Evolutionary conservation across 2,888 invertebrate species (phyloP).

Genomic region (Drosophila paucipuncta): DNA sequence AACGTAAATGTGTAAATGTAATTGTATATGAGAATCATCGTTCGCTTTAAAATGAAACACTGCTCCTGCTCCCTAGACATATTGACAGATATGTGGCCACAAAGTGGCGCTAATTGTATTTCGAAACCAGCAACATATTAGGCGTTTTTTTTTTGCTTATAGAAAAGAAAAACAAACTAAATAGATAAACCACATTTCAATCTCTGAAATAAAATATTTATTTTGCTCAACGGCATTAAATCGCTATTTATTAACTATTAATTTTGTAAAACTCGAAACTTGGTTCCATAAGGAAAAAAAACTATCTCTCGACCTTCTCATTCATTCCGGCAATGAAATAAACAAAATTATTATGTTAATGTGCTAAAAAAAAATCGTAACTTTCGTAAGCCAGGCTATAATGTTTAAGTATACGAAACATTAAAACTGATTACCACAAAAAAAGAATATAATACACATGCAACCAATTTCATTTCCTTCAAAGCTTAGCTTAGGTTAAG

Average conservation of each 20-base stretch:
- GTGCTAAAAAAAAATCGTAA: constrained; percentile 41
- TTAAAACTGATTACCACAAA: constrained; percentile 34
- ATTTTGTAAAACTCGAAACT: constrained; percentile 41
- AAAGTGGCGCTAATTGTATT: constrained; percentile 43
- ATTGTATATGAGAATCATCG: constrained; percentile 38
- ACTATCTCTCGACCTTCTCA: constrained; percentile 47
- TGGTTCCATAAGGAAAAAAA: constrained; percentile 22
- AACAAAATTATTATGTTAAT: constrained; percentile 42
- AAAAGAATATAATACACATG: constrained; percentile 14
- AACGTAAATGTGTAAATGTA: constrained; percentile 55
- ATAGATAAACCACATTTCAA: constrained; percentile 14
- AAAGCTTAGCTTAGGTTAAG: constrained; percentile 74
- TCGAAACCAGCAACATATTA: constrained; percentile 22
- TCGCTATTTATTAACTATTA: constrained; percentile 32
- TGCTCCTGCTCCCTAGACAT: constrained; percentile 22
- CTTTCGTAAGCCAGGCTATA: constrained; percentile 65
- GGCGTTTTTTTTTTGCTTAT: constrained; percentile 29
- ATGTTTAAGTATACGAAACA: constrained; percentile 68
- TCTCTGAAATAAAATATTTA: constrained; percentile 39
- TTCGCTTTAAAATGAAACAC: constrained; percentile 27
- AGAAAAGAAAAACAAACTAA: constrained; percentile 2
- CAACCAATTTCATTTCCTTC: constrained; percentile 66
- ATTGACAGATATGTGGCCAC: constrained; percentile 28
- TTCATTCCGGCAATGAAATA: constrained; percentile 80
- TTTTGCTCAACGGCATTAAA: constrained; percentile 43